Conservation (phyloP, 2,113 vertebrate species). For the Typhlomys cinereus region DNA sequence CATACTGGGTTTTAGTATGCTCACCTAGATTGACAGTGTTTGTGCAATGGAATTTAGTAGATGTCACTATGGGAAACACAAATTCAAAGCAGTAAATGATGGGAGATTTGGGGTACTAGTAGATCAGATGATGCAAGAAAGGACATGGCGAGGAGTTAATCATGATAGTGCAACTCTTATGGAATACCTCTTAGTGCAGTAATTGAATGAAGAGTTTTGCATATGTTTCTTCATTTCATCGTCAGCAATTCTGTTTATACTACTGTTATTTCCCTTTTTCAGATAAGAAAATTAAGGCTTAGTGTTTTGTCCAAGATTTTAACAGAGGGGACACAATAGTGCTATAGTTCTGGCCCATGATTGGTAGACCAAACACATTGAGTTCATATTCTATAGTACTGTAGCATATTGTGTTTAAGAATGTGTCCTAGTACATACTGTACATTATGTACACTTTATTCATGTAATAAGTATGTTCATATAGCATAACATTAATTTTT, state of each 20-base stretch:
- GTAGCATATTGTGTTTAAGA: background rate
- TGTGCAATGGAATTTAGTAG: background rate
- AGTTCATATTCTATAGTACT: background rate
- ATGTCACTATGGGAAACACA: background rate
- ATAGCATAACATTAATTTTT: conserved; percentile 31
- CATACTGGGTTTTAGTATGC: background rate
- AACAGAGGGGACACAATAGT: background rate
- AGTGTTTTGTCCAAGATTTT: background rate
- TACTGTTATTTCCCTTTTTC: background rate
- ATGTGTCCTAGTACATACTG: background rate
- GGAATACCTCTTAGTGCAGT: background rate
- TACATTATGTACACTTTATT: background rate
- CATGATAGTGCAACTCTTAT: background rate
- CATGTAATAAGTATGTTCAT: background rate
- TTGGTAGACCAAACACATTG: no score
- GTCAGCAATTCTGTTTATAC: background rate
- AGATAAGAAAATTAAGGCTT: background rate
- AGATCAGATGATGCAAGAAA: background rate
- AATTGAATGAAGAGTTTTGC: background rate
- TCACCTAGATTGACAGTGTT: background rate
- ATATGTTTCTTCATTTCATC: background rate
- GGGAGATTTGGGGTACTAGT: background rate
- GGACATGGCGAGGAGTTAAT: background rate
- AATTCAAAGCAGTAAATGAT: background rate
- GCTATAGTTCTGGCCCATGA: background rate